Percentiles rank a stretch among this genome's conserved stretches.
Evolutionary conservation across 2,113 vertebrate genomes (phyloP).

Genomic region (Alouatta palliata): DNA sequence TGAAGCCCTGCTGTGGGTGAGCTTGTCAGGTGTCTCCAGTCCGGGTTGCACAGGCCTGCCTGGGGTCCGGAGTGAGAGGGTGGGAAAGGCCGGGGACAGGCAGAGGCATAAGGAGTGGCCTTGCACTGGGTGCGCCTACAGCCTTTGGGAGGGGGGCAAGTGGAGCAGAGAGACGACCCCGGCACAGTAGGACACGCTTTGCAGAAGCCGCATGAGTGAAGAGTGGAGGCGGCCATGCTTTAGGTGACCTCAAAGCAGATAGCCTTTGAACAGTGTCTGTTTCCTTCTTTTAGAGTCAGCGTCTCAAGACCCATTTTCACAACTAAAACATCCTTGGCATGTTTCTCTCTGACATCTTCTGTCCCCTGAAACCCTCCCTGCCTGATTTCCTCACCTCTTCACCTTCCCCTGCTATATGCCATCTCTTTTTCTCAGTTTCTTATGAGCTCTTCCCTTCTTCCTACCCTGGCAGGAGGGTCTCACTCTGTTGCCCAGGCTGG

Average conservation of each 20-base stretch:
- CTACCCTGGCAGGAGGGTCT: too few relatives aligned
- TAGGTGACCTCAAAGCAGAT: neutral
- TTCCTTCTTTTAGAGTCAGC: too few relatives aligned
- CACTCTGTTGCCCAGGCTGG: neutral
- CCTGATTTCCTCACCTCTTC: fast-evolving
- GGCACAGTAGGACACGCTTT: neutral
- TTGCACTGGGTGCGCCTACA: fast-evolving
- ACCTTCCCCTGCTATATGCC: fast-evolving
- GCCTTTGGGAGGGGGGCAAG: neutral
- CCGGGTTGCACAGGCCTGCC: fast-evolving
- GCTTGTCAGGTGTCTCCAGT: neutral
- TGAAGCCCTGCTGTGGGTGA: too few relatives aligned
- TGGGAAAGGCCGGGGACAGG: neutral
- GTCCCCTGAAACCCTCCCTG: fast-evolving
- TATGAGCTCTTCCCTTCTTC: fast-evolving
- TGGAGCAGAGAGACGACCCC: neutral
- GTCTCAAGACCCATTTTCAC: too few relatives aligned
- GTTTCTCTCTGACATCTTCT: fast-evolving
- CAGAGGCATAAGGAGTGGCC: fast-evolving
- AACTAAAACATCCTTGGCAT: fast-evolving
- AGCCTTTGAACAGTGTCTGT: neutral
- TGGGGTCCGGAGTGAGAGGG: too few relatives aligned
- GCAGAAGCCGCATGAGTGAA: neutral
- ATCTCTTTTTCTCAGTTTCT: fast-evolving
- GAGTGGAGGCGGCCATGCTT: fast-evolving